Base-by-base conservation (phyloP, 1,140 invertebrate genomes). In the Atopsyche davidsoni region DNA sequence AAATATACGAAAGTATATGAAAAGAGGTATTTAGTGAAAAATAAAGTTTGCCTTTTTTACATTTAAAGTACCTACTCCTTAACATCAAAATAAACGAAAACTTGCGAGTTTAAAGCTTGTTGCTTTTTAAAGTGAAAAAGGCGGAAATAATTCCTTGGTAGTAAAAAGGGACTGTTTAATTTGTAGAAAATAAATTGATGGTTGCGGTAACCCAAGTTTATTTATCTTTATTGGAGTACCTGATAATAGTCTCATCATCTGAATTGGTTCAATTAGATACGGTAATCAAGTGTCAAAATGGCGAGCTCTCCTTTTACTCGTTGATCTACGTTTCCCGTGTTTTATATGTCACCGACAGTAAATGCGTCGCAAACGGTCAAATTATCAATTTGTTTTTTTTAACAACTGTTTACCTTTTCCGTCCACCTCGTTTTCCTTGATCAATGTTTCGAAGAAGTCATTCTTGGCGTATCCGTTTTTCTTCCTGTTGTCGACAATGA, bases 401-500 rank as follows among this genome's bases (percentile, higher is more conserved):
- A 9, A 9, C 7, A 9, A 28, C 25, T 7, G 13, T 9, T 28
- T 28, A 9, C 7, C 7, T 13, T 28, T 9, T 9, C 25, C 25
- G 7, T 28, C 25, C 13, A 9, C 13, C 13, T 28, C 23, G 9
- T 4, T 25, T 16, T 7, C 7, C 13, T 7, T 4, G 9, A 46
- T 46, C 7, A 28, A n/a, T 13, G 32, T 6, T 23, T 46, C 44
- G 4, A 46, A n/a, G 3, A 34, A n/a, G 21, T 46, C 38, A 21
- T 41, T 46, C 4, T 53, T 53, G 18, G 45, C 35, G 22, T 46
- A 41, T 6, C 43, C 47, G 10, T 19, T 51, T 6, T 40, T 21
- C 31, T 41, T 44, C 34, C 32, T 23, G 23, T 18, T 28, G 11
- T 46, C 23, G 14, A 55, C 19, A 14, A 50, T 46, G 4, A 40